Percentiles rank a stretch among this genome's conserved stretches.
These are phyloP conservation scores for Tetrax tetrax DNA, from an alignment of 2,113 vertebrate species.

Conservation along the genomic window DNA sequence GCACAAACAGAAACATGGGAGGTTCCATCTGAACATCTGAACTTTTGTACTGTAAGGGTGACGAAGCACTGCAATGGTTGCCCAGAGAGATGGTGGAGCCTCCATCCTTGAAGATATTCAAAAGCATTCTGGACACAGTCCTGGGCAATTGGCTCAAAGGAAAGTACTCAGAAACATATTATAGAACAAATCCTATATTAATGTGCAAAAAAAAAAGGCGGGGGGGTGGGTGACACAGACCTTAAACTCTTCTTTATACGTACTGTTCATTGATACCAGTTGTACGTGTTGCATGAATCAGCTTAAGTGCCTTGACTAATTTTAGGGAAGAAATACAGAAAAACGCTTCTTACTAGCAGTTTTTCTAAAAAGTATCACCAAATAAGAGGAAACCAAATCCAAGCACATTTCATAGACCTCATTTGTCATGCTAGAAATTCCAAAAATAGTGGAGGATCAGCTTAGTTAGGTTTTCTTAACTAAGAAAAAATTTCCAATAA, in stretches of 20 bases:
- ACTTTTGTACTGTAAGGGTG: not conserved
- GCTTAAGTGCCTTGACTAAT: not conserved
- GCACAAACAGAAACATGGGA: not conserved
- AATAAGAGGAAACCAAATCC: not conserved
- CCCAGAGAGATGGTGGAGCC: not conserved
- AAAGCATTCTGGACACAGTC: not conserved
- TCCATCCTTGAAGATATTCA: not conserved
- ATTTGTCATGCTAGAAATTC: not conserved
- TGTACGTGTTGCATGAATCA: not conserved
- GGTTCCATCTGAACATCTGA: not conserved
- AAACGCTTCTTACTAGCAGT: not conserved
- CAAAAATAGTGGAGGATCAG: not conserved
- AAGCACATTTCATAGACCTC: not conserved
- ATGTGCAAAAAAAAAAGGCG: not conserved
- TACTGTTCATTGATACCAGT: not conserved
- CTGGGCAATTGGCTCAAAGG: not conserved
- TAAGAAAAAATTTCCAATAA: not conserved
- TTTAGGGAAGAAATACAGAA: not conserved
- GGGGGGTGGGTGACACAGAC: not conserved
- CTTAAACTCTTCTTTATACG: not conserved
- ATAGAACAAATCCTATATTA: not conserved
- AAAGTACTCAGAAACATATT: not conserved
- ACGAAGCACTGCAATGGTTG: not conserved
- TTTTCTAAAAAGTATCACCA: not conserved
- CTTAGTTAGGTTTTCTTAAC: not conserved